phyloP scores from a whole-genome alignment of 2,113 vertebrate species.

The Hyaena hyaena region DNA sequence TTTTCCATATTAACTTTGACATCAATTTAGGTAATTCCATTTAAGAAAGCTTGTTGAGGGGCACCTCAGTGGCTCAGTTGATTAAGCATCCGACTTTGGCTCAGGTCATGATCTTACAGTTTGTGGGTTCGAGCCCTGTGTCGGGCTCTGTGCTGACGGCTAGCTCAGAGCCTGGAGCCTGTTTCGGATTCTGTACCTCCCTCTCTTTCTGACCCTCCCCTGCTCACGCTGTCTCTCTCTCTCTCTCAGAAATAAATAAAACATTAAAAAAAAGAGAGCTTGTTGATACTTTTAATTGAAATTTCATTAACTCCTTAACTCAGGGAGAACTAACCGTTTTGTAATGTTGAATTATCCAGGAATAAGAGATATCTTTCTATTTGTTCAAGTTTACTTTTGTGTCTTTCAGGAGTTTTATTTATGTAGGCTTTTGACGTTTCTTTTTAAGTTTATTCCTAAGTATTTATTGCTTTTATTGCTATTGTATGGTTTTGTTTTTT shows the following conservation, averaged over 20 bases:
- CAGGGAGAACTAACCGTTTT: background rate
- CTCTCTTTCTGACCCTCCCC: no score
- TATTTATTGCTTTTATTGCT: slow-evolving; percentile 2
- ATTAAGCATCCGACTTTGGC: no score
- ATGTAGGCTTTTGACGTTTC: background rate
- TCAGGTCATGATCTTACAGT: no score
- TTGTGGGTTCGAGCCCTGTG: no score
- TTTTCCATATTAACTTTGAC: slow-evolving; percentile 31
- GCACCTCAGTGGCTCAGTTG: no score
- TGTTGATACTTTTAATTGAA: slow-evolving; percentile 39
- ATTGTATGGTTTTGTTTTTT: background rate
- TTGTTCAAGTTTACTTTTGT: slow-evolving; percentile 32
- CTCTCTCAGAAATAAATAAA: no score
- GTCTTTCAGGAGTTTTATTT: slow-evolving; percentile 10
- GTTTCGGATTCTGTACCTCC: no score
- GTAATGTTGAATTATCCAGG: background rate
- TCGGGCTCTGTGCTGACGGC: no score
- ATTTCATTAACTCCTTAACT: slow-evolving; percentile 28
- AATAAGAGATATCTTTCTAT: slow-evolving; percentile 6
- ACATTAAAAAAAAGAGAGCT: background rate
- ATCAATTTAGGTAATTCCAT: background rate
- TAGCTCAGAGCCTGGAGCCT: no score
- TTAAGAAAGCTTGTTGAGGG: background rate
- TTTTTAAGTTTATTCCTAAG: slow-evolving; percentile 9
- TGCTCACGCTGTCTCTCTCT: no score